A percentile compares a stretch with the other conserved stretches of the same genome.
Conservation (phyloP, 2,113 vertebrate species). For the Pelvicachromis taeniatus region DNA sequence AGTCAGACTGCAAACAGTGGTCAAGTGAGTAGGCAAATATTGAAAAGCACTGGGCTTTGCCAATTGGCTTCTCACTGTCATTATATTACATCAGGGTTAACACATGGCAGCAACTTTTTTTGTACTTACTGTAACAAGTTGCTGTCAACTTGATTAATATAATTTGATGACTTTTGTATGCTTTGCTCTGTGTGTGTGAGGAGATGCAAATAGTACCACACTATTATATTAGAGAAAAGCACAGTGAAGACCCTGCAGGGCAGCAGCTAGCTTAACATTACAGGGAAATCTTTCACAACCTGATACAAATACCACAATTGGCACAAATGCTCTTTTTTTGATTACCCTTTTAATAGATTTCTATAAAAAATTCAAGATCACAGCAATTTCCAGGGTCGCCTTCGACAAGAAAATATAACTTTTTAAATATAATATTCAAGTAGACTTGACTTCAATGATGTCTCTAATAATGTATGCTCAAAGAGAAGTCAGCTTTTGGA, state of each 20-base stretch:
- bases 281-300: not conserved
- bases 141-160: not conserved
- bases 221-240: not conserved
- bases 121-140: not conserved
- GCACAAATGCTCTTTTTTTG: not conserved
- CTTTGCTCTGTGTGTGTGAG: not conserved
- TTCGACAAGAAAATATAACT: not conserved
- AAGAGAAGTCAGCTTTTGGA: not conserved
- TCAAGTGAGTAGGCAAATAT: not conserved
- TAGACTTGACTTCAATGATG: not conserved
- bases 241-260: not conserved
- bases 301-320: not conserved
- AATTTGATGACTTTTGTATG: not conserved
- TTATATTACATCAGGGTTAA: not conserved
- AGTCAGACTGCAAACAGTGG: not conserved
- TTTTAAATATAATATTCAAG: not conserved
- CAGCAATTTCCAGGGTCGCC: not conserved
- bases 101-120: not conserved
- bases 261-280: not conserved
- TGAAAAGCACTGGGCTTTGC: not conserved
- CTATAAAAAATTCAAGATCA: not conserved
- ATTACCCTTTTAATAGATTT: not conserved
- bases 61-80: not conserved
- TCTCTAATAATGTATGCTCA: accelerated
- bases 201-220: not conserved